These are phyloP conservation scores for Gephyroberyx darwinii DNA, from an alignment of 2,797 vertebrate genomes.

Conservation along the genomic window DNA sequence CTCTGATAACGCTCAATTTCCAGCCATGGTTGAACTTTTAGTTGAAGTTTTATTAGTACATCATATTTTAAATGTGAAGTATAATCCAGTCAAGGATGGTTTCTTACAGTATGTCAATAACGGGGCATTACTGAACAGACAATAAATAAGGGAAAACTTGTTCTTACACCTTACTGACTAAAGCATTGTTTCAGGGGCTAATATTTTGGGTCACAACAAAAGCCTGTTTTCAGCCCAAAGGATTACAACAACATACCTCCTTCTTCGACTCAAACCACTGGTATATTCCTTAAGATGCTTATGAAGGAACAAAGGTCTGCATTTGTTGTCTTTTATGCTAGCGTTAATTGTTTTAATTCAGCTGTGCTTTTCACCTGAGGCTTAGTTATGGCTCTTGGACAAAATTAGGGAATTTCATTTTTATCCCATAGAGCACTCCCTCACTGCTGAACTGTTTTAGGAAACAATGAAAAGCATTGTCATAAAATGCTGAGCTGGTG, in stretches of 20 bases:
- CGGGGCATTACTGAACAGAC: neutral
- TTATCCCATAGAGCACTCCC: constrained; percentile 14
- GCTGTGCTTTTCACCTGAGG: constrained; percentile 64
- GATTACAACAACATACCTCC: constrained; percentile 46
- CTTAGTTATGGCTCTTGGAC: constrained; percentile 38
- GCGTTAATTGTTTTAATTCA: constrained; percentile 53
- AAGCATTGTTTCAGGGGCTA: constrained; percentile 44
- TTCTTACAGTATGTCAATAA: neutral
- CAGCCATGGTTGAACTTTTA: too few relatives aligned
- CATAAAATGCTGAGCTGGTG: constrained; percentile 3
- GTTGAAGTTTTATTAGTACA: neutral
- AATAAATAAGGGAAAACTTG: constrained; percentile 55
- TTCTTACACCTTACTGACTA: neutral
- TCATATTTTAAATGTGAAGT: neutral
- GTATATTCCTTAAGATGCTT: constrained; percentile 60
- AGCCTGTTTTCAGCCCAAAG: constrained; percentile 46
- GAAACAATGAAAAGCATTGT: constrained; percentile 62
- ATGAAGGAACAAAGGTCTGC: constrained; percentile 70
- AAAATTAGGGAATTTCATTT: constrained; percentile 1
- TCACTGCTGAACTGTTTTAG: constrained; percentile 15
- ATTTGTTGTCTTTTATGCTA: constrained; percentile 55
- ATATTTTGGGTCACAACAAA: constrained; percentile 72
- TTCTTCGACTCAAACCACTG: constrained; percentile 23
- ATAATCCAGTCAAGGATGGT: neutral
- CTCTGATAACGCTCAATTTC: too few relatives aligned